Conservation (phyloP, 2,888 invertebrate genomes). For the Drosophila bunnanda region DNA sequence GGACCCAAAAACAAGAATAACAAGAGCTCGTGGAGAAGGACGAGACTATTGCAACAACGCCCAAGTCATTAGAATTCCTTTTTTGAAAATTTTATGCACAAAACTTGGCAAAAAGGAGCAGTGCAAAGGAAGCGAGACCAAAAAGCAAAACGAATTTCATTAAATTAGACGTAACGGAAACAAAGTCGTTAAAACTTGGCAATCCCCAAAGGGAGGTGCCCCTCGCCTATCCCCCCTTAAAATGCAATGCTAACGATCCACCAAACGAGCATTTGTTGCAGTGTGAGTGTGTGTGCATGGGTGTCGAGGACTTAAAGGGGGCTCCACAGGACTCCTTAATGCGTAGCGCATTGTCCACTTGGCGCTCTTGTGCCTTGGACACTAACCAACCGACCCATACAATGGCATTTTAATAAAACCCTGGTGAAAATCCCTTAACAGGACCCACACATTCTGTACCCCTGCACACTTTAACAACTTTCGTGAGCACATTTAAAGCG, state of each 20-base stretch:
- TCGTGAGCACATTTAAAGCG: conserved; percentile 49
- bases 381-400: conserved; percentile 31
- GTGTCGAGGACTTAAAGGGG: conserved; percentile 15
- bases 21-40: not conserved
- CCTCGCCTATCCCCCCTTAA: conserved; percentile 15
- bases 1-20: conserved; percentile 32
- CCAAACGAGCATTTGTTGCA: conserved; percentile 49
- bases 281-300: conserved; percentile 26
- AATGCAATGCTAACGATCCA: conserved; percentile 65
- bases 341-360: conserved; percentile 68
- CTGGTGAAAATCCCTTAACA: conserved; percentile 63
- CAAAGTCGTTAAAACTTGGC: conserved; percentile 79
- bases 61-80: conserved; percentile 79
- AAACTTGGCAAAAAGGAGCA: conserved; percentile 57
- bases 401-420: conserved; percentile 73
- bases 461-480: conserved; percentile 66
- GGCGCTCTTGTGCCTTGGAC: conserved; percentile 53
- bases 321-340: conserved; percentile 16
- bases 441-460: conserved; percentile 24
- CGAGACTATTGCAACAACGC: conserved; percentile 56
- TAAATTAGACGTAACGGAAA: conserved; percentile 81
- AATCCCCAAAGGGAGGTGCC: conserved; percentile 36
- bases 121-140: conserved; percentile 28
- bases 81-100: conserved; percentile 69
- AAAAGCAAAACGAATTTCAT: conserved; percentile 78